Percentiles rank a stretch among this genome's conserved stretches.
phyloP scores from a whole-genome alignment of 2,888 invertebrate species.

The Orchestes rusci region DNA sequence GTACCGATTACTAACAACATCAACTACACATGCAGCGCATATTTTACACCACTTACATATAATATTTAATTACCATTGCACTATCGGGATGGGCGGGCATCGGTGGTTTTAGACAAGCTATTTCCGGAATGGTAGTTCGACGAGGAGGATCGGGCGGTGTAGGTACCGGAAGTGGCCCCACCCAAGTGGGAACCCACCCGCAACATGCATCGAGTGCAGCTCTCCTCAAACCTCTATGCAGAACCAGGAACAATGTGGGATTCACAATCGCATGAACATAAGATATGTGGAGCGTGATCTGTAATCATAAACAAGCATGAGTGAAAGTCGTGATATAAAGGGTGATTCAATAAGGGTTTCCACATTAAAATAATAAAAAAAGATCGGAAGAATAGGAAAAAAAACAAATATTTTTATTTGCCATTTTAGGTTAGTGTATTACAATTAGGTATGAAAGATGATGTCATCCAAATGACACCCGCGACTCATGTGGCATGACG shows the following conservation, averaged over 20 bases:
- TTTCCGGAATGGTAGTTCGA: constrained; percentile 41
- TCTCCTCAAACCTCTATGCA: constrained; percentile 67
- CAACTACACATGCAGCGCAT: constrained; percentile 16
- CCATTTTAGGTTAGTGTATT: too few relatives aligned
- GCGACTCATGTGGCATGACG: too few relatives aligned
- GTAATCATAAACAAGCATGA: constrained; percentile 39
- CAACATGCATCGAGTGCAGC: constrained; percentile 69
- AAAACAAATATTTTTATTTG: too few relatives aligned
- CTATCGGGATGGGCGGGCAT: constrained; percentile 46
- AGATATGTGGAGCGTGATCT: constrained; percentile 81
- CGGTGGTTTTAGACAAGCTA: constrained; percentile 56
- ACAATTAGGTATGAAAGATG: too few relatives aligned
- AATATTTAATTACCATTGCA: constrained; percentile 50
- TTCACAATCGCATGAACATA: constrained; percentile 83
- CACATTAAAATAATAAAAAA: too few relatives aligned
- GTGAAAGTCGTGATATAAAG: too few relatives aligned
- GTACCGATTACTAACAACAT: too few relatives aligned
- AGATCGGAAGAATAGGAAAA: too few relatives aligned
- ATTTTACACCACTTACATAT: constrained; percentile 46
- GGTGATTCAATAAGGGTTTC: too few relatives aligned
- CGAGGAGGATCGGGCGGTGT: constrained; percentile 53
- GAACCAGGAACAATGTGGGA: constrained; percentile 69
- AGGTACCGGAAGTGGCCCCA: constrained; percentile 47
- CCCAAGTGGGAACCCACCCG: constrained; percentile 48
- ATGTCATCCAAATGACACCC: too few relatives aligned